These are phyloP conservation scores for Platyscapa corneri DNA, from an alignment of 1,140 invertebrate species.

Conservation along the genomic window DNA sequence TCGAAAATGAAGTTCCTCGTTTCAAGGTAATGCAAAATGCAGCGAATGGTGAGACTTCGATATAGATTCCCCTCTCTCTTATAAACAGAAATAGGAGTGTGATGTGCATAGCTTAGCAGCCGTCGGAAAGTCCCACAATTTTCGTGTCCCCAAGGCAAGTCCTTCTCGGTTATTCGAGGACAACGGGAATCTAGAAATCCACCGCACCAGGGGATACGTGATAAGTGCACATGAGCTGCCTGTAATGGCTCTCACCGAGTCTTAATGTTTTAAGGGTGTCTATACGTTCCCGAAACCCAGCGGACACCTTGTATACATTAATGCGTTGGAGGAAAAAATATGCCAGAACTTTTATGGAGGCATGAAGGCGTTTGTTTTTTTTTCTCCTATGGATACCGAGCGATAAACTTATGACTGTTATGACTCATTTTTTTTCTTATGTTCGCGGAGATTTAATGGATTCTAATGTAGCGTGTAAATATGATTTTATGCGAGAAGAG, in stretches of 20 bases:
- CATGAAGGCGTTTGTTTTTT: background rate
- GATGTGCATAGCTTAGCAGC: background rate
- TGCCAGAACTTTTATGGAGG: background rate
- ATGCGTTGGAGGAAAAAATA: conserved; percentile 3
- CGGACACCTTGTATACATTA: conserved; percentile 24
- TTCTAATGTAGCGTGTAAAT: conserved; percentile 2
- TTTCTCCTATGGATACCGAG: background rate
- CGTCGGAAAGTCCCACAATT: background rate
- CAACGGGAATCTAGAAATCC: conserved; percentile 15
- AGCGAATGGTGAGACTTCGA: background rate
- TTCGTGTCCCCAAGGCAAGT: background rate
- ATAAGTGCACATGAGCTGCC: conserved; percentile 22
- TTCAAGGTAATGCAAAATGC: background rate
- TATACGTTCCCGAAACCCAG: background rate
- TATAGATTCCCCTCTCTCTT: background rate
- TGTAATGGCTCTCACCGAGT: background rate
- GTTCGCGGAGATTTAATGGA: conserved; percentile 1
- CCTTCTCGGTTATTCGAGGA: background rate
- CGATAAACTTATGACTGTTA: background rate
- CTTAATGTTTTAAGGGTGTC: conserved; percentile 30
- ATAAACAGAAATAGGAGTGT: background rate
- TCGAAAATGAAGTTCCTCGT: too few relatives aligned
- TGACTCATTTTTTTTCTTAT: background rate
- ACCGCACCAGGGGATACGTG: background rate
- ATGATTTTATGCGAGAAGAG: background rate